Evolutionary conservation across 2,113 vertebrate species (phyloP).

Genomic region (Triplophysa dalaica): DNA sequence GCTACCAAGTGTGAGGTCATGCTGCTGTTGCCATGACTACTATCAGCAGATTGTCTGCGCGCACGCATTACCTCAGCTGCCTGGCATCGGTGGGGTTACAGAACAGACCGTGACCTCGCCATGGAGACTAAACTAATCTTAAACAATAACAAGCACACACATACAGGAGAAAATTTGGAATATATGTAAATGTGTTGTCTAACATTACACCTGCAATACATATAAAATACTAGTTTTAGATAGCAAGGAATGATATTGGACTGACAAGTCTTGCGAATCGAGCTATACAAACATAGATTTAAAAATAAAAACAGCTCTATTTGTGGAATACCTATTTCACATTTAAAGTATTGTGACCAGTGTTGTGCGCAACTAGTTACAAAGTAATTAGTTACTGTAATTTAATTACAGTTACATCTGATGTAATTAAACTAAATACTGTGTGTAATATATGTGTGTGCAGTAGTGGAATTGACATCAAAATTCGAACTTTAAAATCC

Average conservation of each 20-base stretch:
- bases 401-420: no score
- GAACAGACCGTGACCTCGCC: slow-evolving; percentile 73
- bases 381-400: no score
- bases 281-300: neutral
- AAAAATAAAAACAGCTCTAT: neutral
- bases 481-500: no score
- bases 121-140: slow-evolving; percentile 65
- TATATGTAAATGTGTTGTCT: neutral
- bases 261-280: neutral
- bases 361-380: no score
- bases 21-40: slow-evolving; percentile 73
- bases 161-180: slow-evolving; percentile 2
- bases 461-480: no score
- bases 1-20: slow-evolving; percentile 75
- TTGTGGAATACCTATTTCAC: neutral
- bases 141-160: slow-evolving; percentile 61
- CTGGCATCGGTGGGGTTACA: slow-evolving; percentile 75
- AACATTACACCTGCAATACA: neutral
- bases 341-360: neutral
- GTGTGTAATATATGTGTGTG: no score
- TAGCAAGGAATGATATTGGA: neutral
- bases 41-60: slow-evolving; percentile 69
- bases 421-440: no score
- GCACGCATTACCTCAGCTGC: slow-evolving; percentile 77
- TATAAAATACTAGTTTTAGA: neutral